Base-by-base conservation (phyloP, 2,797 vertebrate genomes). In the Onychomys leucogaster region DNA sequence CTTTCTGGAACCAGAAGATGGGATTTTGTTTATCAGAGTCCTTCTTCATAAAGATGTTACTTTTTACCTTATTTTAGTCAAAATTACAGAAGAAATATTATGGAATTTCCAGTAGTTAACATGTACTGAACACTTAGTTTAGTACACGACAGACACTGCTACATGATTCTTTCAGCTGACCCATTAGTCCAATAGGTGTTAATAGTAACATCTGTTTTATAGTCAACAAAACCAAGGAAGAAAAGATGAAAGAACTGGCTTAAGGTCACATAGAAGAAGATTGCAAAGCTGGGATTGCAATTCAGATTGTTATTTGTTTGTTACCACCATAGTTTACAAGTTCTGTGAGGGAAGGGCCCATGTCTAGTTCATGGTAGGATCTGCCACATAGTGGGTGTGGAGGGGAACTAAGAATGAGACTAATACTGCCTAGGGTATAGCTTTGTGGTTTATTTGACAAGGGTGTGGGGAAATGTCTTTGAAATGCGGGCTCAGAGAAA, bases 61-160 rank as follows among this genome's bases (percentile, higher is more conserved):
- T 94, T 84, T 89, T 63, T 59, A 77, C 34, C 63, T 92, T 89
- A 75, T 95, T 95, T 89, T 76, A 91, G 81, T 94, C 65, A 76
- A 96, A 73, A 86, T 59, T 90, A 81, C 32, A 49, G 49, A 67
- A 52, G 9, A 69, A 82, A 95, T 25, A 21, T 1, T 11, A 77
- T 52, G 11, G 23, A 52, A 41, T 78, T 77, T 25, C 6, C 23
- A 65, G 88, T 63, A 90, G 76, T 55, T 90, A 85, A 32, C 43
- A 84, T 93, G 76, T 91, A 71, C 52, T 87, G 37, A 89, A 69
- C 21, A 49, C 37, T 94, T 75, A 76, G 8, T 90, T 75, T 88
- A 65, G 77, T 65, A 37, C 13, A 69, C 37, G n/a, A 6, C 69
- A 80, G 14, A 57, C 19, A 16, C 46, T n/a, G 19, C 67, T 95